These are phyloP conservation scores for Morone chrysops DNA, from an alignment of 2,113 vertebrate species.

Conservation along the genomic window DNA sequence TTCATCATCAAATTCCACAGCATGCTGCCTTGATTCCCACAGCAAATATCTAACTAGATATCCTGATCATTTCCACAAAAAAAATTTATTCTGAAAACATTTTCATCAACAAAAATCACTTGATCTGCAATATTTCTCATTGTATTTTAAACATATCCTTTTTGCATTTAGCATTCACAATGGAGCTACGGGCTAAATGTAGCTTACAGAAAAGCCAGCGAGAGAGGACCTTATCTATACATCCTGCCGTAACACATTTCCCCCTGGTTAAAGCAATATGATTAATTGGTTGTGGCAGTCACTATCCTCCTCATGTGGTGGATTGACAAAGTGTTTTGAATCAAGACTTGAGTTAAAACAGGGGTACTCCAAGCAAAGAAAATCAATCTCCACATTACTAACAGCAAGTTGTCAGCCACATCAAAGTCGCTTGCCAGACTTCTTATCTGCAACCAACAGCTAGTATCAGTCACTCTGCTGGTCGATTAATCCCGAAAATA, in stretches of 20 bases:
- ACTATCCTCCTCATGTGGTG: conserved; percentile 12
- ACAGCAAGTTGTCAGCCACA: conserved; percentile 54
- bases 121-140: background rate
- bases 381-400: conserved; percentile 62
- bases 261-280: conserved; percentile 11
- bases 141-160: background rate
- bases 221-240: background rate
- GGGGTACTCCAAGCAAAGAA: conserved; percentile 39
- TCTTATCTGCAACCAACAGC: conserved; percentile 64
- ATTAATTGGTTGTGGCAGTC: conserved; percentile 32
- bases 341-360: conserved; percentile 43
- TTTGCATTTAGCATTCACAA: background rate
- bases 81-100: background rate
- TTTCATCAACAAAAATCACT: conserved; percentile 16
- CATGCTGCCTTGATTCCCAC: conserved; percentile 21
- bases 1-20: conserved; percentile 50
- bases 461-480: conserved; percentile 47
- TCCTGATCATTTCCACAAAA: background rate
- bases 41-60: conserved; percentile 12
- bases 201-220: background rate
- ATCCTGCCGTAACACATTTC: conserved; percentile 15
- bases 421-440: conserved; percentile 53
- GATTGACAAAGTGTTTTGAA: conserved; percentile 49
- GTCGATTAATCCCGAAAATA: conserved; percentile 53
- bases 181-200: background rate